Evolutionary conservation across 2,113 vertebrate genomes (phyloP).

Genomic region (Paralichthys olivaceus): DNA sequence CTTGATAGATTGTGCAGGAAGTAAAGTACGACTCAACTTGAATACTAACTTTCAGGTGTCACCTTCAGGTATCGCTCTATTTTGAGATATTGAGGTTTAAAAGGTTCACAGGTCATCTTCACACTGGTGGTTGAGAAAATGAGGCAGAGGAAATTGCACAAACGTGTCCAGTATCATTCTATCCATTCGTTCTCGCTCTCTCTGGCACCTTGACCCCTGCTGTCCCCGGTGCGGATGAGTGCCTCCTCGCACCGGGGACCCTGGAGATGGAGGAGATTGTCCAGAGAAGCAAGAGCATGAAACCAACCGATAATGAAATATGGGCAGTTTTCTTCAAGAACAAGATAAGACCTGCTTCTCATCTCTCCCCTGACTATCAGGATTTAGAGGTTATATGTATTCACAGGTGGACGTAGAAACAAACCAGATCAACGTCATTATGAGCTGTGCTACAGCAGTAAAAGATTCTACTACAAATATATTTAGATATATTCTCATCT

Average conservation of each 20-base stretch:
- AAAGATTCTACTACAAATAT: too few species aligned
- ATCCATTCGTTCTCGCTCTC: constrained; percentile 21
- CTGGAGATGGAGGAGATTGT: constrained; percentile 67
- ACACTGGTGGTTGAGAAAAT: constrained; percentile 33
- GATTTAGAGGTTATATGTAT: constrained; percentile 28
- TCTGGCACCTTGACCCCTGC: constrained; percentile 48
- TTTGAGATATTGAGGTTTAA: constrained; percentile 44
- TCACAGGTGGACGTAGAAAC: constrained; percentile 23
- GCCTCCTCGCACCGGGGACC: constrained; percentile 46
- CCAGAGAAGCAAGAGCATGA: constrained; percentile 55
- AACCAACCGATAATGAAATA: constrained; percentile 74
- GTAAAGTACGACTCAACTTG: constrained; percentile 5
- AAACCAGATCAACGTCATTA: neutral
- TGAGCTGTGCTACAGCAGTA: too few species aligned
- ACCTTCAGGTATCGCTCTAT: constrained; percentile 21
- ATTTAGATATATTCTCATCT: too few species aligned
- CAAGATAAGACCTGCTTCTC: constrained; percentile 73
- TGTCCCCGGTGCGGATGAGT: constrained; percentile 45
- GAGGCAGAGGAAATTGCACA: constrained; percentile 55
- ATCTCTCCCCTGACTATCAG: constrained; percentile 27
- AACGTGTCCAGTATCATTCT: constrained; percentile 45
- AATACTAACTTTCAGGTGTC: constrained; percentile 15
- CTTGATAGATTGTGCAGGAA: neutral
- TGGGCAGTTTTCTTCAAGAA: constrained; percentile 61
- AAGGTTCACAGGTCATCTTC: constrained; percentile 40